Base-by-base conservation (phyloP, 1,140 invertebrate genomes). In the Papilio glaucus region DNA sequence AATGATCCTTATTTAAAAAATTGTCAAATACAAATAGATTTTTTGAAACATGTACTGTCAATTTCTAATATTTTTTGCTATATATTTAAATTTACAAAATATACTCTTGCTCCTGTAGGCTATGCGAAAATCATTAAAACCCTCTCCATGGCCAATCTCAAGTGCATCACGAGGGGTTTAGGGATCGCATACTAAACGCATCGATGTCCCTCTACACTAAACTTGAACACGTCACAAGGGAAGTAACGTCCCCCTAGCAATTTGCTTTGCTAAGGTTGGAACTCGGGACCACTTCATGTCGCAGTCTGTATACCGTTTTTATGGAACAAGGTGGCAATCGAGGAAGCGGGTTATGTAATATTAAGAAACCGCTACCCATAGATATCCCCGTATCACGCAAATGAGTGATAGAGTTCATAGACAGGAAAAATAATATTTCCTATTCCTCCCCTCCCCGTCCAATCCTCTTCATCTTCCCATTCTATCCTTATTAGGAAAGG, bases 121-220 rank as follows among this genome's bases (percentile, higher is more conserved):
- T 57, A 21, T 57, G 49, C 24, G 49, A 21, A 57, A 24, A 57
- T 57, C 49, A 57, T 57, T 57, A 57, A 26, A 57, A 57, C 21
- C 21, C 21, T 57, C 49, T 24, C 12, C 18, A 21, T 24, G 21
- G 24, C 24, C 49, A 57, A 24, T 21, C 10, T 57, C 45, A 21
- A 57, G 49, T 57, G 10, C 12, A 26, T 57, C 49, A 26, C 24
- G 49, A 57, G 21, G 4, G 21, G 21, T 21, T 57, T 26, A 21
- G 49, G 21, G 49, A 57, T 57, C 49, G 24, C 49, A 26, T 57
- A 57, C 49, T 57, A 57, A 57, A 57, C 49, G 49, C 49, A 57
- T 57, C 49, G 49, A 49, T 57, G 49, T 57, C 21, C 49, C 49
- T 57, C 49, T 57, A 57, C 49, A 57, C 49, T 57, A 57, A 57